A percentile compares a stretch with the other conserved stretches of the same genome.
Evolutionary conservation across 2,888 invertebrate genomes (phyloP).

Genomic region (Nomada ruficornis): DNA sequence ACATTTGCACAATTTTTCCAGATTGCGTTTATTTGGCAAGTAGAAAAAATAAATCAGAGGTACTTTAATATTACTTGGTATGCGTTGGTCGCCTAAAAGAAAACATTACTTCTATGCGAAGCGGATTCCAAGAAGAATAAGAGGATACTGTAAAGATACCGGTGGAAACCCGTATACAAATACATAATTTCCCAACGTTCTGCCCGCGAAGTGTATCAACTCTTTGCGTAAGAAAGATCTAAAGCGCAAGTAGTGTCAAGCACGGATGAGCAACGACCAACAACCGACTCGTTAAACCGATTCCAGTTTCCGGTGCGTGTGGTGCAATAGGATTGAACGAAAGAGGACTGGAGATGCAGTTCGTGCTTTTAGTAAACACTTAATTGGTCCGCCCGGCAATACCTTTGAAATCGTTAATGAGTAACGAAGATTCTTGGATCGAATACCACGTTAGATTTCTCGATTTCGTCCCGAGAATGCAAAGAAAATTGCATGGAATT

Average conservation of each 20-base stretch:
- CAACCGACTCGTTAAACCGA: conserved; percentile 54
- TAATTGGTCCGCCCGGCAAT: neutral
- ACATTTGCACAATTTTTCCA: too few species aligned
- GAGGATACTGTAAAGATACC: conserved; percentile 23
- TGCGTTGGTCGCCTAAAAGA: too few species aligned
- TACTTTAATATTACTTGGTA: too few species aligned
- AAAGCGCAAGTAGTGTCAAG: conserved; percentile 48
- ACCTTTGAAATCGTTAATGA: neutral
- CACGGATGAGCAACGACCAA: conserved; percentile 52
- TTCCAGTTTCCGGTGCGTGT: conserved; percentile 58
- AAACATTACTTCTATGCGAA: too few species aligned
- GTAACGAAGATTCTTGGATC: too few species aligned
- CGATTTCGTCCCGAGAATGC: too few species aligned
- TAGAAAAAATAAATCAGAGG: too few species aligned
- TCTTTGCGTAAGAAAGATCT: conserved; percentile 52
- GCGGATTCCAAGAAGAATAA: too few species aligned
- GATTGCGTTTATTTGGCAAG: too few species aligned
- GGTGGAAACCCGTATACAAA: neutral
- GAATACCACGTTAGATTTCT: too few species aligned
- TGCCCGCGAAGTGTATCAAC: conserved; percentile 38
- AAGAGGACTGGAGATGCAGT: conserved; percentile 11
- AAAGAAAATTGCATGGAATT: neutral
- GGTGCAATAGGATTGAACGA: conserved; percentile 30
- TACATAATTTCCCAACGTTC: conserved; percentile 40
- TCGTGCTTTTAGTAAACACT: neutral